phyloP scores from a whole-genome alignment of 30 jellyfish, hydroid and myxozoan genomes.

The Hydra vulgaris region DNA sequence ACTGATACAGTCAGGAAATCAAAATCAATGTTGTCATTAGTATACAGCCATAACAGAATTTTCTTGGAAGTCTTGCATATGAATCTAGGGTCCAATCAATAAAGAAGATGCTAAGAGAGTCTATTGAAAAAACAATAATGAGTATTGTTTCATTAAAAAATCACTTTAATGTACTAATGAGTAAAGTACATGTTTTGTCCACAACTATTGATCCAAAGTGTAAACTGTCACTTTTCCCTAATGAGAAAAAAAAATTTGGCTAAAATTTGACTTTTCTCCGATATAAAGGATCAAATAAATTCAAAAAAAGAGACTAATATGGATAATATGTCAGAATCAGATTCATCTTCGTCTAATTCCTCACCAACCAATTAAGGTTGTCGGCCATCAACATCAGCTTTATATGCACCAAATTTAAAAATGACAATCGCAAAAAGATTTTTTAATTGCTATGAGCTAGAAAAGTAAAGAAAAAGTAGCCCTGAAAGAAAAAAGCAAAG shows the following conservation, averaged over 20 bases:
- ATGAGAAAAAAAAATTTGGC: neutral
- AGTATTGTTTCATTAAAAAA: neutral
- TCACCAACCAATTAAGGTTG: neutral
- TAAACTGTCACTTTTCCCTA: neutral
- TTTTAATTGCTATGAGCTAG: neutral
- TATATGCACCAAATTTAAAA: neutral
- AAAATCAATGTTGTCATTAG: neutral
- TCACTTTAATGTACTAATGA: neutral
- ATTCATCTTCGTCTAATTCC: neutral
- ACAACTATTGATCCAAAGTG: neutral
- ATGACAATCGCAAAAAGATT: neutral
- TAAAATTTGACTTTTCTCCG: neutral
- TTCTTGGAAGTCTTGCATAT: neutral
- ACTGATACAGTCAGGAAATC: neutral
- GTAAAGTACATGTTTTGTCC: neutral
- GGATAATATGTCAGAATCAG: neutral
- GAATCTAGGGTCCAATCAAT: neutral
- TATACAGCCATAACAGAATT: neutral
- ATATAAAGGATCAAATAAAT: neutral
- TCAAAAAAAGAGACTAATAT: neutral
- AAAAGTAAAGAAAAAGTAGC: neutral
- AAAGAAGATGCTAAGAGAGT: neutral
- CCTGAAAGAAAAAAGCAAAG: neutral
- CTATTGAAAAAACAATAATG: neutral
- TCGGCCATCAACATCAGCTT: neutral